Evolutionary conservation across 1,140 invertebrate species (phyloP), one percentile per base, ranked within the genome.

Genomic region (Atta colombica): DNA sequence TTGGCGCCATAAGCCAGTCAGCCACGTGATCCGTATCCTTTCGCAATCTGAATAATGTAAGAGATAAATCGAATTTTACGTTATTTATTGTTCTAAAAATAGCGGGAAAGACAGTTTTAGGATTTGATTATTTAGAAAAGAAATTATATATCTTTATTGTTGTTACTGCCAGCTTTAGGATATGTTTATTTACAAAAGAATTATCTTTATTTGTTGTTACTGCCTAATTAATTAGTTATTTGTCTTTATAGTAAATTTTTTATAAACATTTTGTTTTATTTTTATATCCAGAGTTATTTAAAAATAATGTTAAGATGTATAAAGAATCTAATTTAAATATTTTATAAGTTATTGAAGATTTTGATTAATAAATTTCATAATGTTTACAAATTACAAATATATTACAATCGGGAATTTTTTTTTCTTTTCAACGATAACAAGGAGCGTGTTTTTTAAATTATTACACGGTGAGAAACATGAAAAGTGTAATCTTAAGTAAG

Each of bases 11-110:
- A 72, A 45, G n/a, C 58, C 25, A 63, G 31, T n/a, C 53, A 25
- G 66, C 53, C 71, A 87, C 77, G 77, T 92, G 88, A 49, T 80
- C 72, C 74, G 77, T 89, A 90, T 91, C 88, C 86, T 87, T 71
- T 72, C 86, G 69, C 87, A 88, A 81, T 75, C 55, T 68, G 12
- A 80, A 61, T 71, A 81, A 71, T 61, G 55, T 55, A n/a, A 35
- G 61, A 66, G 71, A 85, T 63, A 77, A 63, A 3, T 75, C 39
- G 39, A 18, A 61, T 51, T 77, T 25, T 53, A n/a, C 16, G 10
- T 14, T 55, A 28, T 68, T 74, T 77, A 35, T 45, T 63, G 25
- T 77, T 85, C 25, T n/a, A 8, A 28, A 71, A 81, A 81, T 58
- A 45, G 18, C 61, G 35, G 2, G 10, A 35, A 8, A 31, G n/a